Evolutionary conservation across 2,113 vertebrate species (phyloP), one percentile per base, ranked within the genome.

Genomic region (Sakesphorus luctuosus): DNA sequence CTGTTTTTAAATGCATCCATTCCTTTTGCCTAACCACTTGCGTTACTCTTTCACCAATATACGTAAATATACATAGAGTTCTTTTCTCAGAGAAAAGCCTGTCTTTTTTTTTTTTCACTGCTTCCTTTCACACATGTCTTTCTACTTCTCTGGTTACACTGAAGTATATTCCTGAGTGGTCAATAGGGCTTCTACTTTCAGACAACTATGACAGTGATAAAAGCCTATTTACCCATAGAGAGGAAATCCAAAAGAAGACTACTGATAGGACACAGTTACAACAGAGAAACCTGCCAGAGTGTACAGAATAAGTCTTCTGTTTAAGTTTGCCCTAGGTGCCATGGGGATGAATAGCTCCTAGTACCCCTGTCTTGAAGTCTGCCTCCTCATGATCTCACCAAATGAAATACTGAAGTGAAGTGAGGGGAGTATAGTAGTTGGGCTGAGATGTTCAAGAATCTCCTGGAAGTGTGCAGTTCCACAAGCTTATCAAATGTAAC

Each of bases 291-390:
- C 25, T 81, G 10, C 12, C 49, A 47, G 9, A 65, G 19, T 18
- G 13, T 69, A n/a, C 19, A 80, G 8, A 15, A 50, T 58, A 6
- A 86, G 5, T 38, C 3, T 84, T 8, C 13, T 31, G 7, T 71
- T 71, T 0, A 2, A 72, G 12, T 38, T 44, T 76, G 6, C 4
- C 9, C 14, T 68, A 58, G 7, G 10, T 21, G 18, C 14, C 5
- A 8, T 0, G 2, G 1, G 3, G 10, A 4, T 61, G 14, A 36
- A 58, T 79, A 80, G 3, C 28, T 84, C 46, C 28, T 6, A 66
- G 16, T n/a, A 9, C 7, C 10, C 11, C 13, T 1, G 0, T 18
- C 21, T 77, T 52, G 14, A 6, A 66, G 15, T 73, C 14, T 79
- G 17, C 26, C 5, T 89, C 7, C 35, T 89, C 2, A 3, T 46